phyloP scores from a whole-genome alignment of 2,797 vertebrate genomes.

The Euphonia xanthogaster region DNA sequence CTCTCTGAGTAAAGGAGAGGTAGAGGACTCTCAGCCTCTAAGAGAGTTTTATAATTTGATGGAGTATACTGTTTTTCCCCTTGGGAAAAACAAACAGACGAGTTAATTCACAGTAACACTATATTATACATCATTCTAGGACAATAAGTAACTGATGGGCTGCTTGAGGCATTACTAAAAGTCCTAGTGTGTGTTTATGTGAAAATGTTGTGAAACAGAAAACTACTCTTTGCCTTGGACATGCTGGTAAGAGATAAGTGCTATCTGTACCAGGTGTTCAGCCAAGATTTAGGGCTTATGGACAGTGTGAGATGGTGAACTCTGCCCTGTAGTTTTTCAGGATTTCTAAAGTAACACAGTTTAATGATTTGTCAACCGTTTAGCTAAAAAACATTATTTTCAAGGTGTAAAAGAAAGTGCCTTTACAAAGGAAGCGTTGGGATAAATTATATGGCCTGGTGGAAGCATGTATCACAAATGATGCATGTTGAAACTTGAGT shows the following conservation, averaged over 20 bases:
- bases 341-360: neutral
- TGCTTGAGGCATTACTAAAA: neutral
- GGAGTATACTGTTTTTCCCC: neutral
- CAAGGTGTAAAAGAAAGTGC: neutral
- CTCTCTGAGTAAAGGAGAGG: neutral
- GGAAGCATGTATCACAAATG: fast-evolving
- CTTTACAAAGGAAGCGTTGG: neutral
- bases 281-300: neutral
- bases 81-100: neutral
- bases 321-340: neutral
- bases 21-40: neutral
- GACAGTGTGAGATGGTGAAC: neutral
- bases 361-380: neutral
- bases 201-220: neutral
- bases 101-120: neutral
- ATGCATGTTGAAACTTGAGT: neutral
- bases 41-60: neutral
- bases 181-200: neutral
- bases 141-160: neutral
- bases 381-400: neutral
- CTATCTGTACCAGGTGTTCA: neutral
- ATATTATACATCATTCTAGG: fast-evolving
- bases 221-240: neutral
- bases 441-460: neutral
- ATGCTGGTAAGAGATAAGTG: neutral